phyloP scores from a whole-genome alignment of 2,113 vertebrate species.

The Petaurus breviceps region DNA sequence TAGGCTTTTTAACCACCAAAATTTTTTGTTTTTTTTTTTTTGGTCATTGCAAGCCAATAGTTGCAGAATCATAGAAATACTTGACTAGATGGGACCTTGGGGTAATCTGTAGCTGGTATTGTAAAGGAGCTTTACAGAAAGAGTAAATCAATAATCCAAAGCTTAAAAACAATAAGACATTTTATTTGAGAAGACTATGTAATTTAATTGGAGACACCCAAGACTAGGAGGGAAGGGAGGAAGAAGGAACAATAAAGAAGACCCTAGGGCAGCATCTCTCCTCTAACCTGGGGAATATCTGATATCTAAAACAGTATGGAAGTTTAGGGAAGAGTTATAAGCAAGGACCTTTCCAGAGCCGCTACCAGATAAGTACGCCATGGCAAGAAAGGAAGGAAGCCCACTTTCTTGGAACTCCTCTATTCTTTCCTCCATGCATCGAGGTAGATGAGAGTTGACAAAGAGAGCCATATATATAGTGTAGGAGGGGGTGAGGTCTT shows the following conservation, averaged over 20 bases:
- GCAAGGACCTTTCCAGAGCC: background rate
- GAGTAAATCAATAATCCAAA: background rate
- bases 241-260: background rate
- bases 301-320: background rate
- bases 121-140: too few relatives aligned
- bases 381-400: background rate
- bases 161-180: background rate
- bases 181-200: background rate
- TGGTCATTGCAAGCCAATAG: too few relatives aligned
- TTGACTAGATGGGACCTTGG: too few relatives aligned
- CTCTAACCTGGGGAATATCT: background rate
- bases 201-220: background rate
- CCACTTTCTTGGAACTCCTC: background rate
- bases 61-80: too few relatives aligned
- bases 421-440: background rate
- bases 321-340: background rate
- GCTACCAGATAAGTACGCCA: background rate
- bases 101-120: too few relatives aligned
- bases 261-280: background rate
- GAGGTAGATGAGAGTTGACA: background rate
- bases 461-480: background rate
- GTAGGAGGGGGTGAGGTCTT: background rate
- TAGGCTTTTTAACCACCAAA: too few relatives aligned
- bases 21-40: too few relatives aligned
- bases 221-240: background rate